phyloP scores from a whole-genome alignment of 2,113 vertebrate species.

The Phasianus colchicus region DNA sequence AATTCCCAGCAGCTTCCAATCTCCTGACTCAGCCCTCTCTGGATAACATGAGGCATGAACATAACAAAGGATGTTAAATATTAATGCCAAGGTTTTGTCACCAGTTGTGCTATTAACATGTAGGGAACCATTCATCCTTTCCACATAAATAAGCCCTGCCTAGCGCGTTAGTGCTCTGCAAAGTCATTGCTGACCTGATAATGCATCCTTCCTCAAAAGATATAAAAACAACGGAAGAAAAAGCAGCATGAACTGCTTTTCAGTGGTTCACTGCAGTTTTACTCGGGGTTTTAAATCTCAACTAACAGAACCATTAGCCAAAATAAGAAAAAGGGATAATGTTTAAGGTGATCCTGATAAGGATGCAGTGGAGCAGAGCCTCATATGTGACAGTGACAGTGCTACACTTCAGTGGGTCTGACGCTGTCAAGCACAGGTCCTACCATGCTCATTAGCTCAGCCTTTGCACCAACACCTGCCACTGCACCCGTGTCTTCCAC shows the following conservation, averaged over 20 bases:
- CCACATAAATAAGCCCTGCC: constrained; percentile 55
- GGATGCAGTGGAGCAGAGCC: not conserved
- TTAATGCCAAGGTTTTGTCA: constrained; percentile 49
- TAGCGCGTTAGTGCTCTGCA: constrained; percentile 8
- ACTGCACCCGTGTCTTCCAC: accelerated
- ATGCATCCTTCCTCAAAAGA: not conserved
- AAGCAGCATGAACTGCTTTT: not conserved
- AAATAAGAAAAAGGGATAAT: no score
- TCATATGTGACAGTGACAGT: accelerated
- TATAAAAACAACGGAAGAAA: not conserved
- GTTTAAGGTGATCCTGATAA: not conserved
- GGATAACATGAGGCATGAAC: constrained; percentile 21
- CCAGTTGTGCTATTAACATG: constrained; percentile 40
- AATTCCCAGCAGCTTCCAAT: constrained; percentile 35
- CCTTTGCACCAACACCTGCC: not conserved
- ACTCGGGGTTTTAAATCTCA: not conserved
- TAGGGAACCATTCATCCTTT: constrained; percentile 47
- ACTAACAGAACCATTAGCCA: not conserved
- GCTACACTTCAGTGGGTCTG: not conserved
- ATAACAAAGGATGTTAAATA: constrained; percentile 68
- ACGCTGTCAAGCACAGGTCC: not conserved
- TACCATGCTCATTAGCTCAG: accelerated
- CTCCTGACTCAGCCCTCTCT: constrained; percentile 44
- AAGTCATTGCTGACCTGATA: constrained; percentile 7
- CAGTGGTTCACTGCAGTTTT: not conserved